Evolutionary conservation across 2,113 vertebrate genomes (phyloP).

Genomic region (Pachypanchax playfairii): DNA sequence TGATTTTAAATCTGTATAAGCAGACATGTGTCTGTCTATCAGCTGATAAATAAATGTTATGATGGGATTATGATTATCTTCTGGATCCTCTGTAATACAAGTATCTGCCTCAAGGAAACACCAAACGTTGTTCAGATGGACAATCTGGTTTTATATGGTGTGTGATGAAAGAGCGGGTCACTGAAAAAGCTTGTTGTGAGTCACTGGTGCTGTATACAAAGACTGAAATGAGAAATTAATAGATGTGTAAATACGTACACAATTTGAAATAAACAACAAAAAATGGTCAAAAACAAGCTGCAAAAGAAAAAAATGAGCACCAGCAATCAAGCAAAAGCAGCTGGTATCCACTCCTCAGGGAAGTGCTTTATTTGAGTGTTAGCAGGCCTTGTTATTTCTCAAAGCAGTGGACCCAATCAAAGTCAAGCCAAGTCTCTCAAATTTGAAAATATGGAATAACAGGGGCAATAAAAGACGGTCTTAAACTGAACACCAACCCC

Average conservation of each 20-base stretch:
- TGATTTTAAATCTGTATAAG: no score
- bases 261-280: background rate
- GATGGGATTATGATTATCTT: no score
- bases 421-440: no score
- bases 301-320: slow-evolving; percentile 20
- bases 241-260: no score
- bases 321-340: slow-evolving; percentile 24
- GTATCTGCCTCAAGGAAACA: no score
- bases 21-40: no score
- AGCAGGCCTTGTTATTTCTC: slow-evolving; percentile 17
- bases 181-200: background rate
- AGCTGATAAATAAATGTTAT: no score
- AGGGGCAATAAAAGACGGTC: no score
- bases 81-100: no score
- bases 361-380: slow-evolving; percentile 22
- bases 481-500: no score
- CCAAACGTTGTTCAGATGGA: no score
- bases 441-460: no score
- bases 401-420: slow-evolving; percentile 15
- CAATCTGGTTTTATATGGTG: background rate
- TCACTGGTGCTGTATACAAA: background rate
- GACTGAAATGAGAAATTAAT: background rate
- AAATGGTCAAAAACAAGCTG: slow-evolving; percentile 3
- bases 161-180: background rate
- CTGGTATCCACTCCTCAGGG: background rate